Base-by-base conservation (phyloP, 2,113 vertebrate genomes). In the Chloroceryle aenea region DNA sequence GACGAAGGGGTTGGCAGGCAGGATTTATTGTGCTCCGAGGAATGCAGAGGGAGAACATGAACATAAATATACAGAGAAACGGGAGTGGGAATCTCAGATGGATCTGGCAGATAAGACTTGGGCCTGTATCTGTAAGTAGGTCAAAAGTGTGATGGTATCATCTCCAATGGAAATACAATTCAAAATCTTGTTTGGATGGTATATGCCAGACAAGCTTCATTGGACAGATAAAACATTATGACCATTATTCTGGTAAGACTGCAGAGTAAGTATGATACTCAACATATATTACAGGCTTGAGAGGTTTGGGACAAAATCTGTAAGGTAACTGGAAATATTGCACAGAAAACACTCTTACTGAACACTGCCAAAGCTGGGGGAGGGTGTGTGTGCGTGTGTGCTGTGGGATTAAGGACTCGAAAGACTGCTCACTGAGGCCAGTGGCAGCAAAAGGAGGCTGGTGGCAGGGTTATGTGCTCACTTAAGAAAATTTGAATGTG, bases 61-160 rank as follows among this genome's bases (percentile, higher is more conserved):
- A 88, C 95, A 92, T 95, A 95, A 97, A 97, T 96, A 95, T 34
- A 87, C 67, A 95, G 95, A 93, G 91, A 96, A 97, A 87, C 34
- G 63, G 94, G 95, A 97, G 84, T 19, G 38, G 92, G 95, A 96
- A 97, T 96, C 74, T 0, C 79, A 95, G 97, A 97, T 91, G 75
- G 85, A 95, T 97, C 96, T 97, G 92, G 67, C 72, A 88, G 97
- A 97, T 93, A 97, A 95, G 93, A 43, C 87, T 87, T 77, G 87
- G 92, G 48, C 67, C 81, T 95, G 50, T 96, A 90, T 89, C 95
- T 80, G 15, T 85, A 93, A 97, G 89, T 85, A 93, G 92, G 95
- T 97, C 75, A 77, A 96, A 93, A 95, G 72, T 90, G 50, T 50
- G 86, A 93, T 83, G 77, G 80, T 77, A 67, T 92, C 93, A n/a